These are phyloP conservation scores for Diplolepis rosae DNA, from an alignment of 2,888 invertebrate genomes.

Conservation along the genomic window DNA sequence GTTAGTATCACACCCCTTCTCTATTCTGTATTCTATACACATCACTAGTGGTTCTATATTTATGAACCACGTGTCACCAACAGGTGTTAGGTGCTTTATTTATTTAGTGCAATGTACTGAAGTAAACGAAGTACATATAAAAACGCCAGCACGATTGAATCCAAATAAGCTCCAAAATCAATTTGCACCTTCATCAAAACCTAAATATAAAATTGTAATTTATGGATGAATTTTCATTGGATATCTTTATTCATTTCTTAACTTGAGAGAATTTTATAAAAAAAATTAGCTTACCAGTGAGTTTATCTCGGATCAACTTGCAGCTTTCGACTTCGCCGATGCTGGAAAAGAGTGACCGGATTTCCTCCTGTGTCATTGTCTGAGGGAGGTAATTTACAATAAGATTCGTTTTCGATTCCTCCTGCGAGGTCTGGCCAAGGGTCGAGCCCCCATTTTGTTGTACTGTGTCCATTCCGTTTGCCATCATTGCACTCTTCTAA, in stretches of 20 bases:
- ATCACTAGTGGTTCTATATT: slow-evolving; percentile 3
- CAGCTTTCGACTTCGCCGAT: slow-evolving; percentile 99
- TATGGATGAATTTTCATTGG: no score
- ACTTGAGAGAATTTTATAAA: no score
- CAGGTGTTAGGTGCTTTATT: slow-evolving; percentile 27
- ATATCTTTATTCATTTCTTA: no score
- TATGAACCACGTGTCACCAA: slow-evolving; percentile 11
- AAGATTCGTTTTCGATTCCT: slow-evolving; percentile 98
- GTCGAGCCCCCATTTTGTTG: slow-evolving; percentile 88
- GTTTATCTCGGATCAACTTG: slow-evolving; percentile 98
- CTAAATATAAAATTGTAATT: no score
- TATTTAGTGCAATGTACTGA: slow-evolving; percentile 1
- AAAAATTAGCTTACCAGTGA: slow-evolving; percentile 82
- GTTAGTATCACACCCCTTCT: background rate
- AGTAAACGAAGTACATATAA: background rate
- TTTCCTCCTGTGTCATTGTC: slow-evolving; percentile 99
- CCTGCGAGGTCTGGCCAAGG: slow-evolving; percentile 79
- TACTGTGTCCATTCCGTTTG: slow-evolving; percentile 86
- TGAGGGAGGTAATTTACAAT: slow-evolving; percentile 99
- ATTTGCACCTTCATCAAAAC: background rate
- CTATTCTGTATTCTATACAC: slow-evolving; percentile 19
- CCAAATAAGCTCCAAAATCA: background rate
- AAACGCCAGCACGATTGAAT: background rate
- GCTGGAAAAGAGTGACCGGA: slow-evolving; percentile 96
- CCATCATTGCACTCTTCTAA: slow-evolving; percentile 80